Conservation (phyloP, 1,140 invertebrate genomes). For the Polypedilum vanderplanki region DNA sequence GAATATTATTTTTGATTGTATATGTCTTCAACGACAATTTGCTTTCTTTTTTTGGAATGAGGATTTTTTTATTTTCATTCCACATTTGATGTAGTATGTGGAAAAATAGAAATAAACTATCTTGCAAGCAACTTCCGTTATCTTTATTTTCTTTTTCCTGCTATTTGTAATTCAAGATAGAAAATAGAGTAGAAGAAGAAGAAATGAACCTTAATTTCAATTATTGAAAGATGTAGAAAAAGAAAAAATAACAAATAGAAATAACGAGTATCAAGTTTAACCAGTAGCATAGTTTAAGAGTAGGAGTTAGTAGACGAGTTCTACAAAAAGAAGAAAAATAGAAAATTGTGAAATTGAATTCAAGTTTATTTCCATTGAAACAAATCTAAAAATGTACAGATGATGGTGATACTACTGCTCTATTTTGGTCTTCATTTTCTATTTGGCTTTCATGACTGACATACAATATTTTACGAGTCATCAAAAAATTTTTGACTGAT, state of each 20-base stretch:
- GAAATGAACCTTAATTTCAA: constrained; percentile 13
- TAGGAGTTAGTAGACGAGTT: background rate
- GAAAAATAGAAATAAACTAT: too few relatives aligned
- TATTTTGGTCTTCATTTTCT: background rate
- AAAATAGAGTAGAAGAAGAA: background rate
- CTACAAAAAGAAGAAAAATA: background rate
- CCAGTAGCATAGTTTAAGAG: background rate
- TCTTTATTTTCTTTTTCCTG: background rate
- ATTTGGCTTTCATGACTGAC: background rate
- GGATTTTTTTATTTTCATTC: too few relatives aligned
- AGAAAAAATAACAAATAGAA: background rate
- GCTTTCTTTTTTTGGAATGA: too few relatives aligned
- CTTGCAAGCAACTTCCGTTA: too few relatives aligned
- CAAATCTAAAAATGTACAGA: background rate
- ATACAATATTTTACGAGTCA: constrained; percentile 19
- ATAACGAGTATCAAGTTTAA: background rate
- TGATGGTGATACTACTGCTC: background rate
- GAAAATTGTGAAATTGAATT: constrained; percentile 3
- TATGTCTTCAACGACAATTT: too few relatives aligned
- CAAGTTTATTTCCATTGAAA: background rate
- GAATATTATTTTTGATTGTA: too few relatives aligned
- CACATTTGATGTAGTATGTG: too few relatives aligned
- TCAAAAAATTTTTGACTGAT: background rate
- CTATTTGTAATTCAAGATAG: background rate
- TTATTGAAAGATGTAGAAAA: background rate